These are phyloP conservation scores for Caenorhabditis wallacei DNA, from an alignment of 2,888 invertebrate genomes.

Conservation along the genomic window DNA sequence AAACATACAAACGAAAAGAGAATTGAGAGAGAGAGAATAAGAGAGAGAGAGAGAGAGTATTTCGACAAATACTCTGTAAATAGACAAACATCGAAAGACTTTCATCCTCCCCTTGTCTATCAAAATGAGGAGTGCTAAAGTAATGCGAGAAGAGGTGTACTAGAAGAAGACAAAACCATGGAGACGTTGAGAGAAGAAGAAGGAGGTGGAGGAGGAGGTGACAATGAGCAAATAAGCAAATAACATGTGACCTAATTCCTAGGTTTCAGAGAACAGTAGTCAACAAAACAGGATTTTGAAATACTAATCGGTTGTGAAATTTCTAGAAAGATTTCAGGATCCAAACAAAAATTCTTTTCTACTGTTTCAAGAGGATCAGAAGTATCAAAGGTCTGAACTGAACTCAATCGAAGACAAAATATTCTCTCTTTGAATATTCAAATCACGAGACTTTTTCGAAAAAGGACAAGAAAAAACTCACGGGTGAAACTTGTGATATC, in stretches of 20 bases:
- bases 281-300: background rate
- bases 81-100: conserved; percentile 54
- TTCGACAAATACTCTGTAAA: conserved; percentile 65
- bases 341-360: too few relatives aligned
- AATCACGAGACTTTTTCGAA: background rate
- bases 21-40: conserved; percentile 15
- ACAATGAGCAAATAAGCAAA: conserved; percentile 33
- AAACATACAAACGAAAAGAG: conserved; percentile 41
- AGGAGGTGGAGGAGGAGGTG: conserved; percentile 11
- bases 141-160: background rate
- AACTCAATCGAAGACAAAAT: too few relatives aligned
- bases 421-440: too few relatives aligned
- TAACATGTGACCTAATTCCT: background rate
- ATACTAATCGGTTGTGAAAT: background rate
- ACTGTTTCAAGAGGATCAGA: too few relatives aligned
- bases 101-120: conserved; percentile 12
- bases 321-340: too few relatives aligned
- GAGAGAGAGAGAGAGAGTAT: conserved; percentile 51
- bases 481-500: conserved; percentile 64
- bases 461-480: conserved; percentile 28
- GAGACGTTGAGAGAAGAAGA: background rate
- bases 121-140: conserved; percentile 11
- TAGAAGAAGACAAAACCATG: conserved; percentile 3
- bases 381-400: too few relatives aligned
- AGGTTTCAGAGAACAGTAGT: conserved; percentile 28